Conservation (phyloP, 2,888 invertebrate species). For the Drosophila lacicola region DNA sequence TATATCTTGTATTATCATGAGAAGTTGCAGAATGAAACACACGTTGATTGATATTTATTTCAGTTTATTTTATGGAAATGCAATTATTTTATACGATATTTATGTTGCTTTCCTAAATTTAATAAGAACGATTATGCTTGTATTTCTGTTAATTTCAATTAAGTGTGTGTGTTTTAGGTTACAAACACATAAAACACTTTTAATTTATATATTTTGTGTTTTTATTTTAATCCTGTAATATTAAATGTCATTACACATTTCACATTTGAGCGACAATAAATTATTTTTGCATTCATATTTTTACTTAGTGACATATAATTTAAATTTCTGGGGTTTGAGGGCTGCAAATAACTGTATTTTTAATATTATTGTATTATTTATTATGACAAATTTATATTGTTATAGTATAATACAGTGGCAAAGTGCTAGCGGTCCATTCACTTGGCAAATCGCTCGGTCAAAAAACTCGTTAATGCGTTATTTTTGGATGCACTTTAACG, state of each 20-base stretch:
- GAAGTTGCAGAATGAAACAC: not conserved
- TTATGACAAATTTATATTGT: conserved; percentile 18
- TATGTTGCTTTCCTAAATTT: conserved; percentile 50
- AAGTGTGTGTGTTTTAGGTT: conserved; percentile 5
- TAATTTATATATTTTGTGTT: not conserved
- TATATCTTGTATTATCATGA: not conserved
- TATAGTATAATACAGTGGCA: conserved; percentile 38
- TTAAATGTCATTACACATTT: conserved; percentile 38
- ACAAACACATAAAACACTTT: conserved; percentile 24
- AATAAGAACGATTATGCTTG: conserved; percentile 60
- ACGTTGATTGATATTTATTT: conserved; percentile 29
- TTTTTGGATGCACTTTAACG: conserved; percentile 1
- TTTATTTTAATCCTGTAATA: conserved; percentile 18
- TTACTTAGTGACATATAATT: conserved; percentile 22
- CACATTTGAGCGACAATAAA: conserved; percentile 27
- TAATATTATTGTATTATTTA: conserved; percentile 22
- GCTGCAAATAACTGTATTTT: conserved; percentile 27
- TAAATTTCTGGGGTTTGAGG: conserved; percentile 16
- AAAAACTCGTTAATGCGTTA: conserved; percentile 3
- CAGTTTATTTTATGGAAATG: conserved; percentile 59
- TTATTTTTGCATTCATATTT: conserved; percentile 26
- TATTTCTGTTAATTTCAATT: conserved; percentile 48
- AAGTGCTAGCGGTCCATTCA: conserved; percentile 19
- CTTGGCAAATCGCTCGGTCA: conserved; percentile 10
- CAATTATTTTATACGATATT: conserved; percentile 42